Evolutionary conservation across 2,888 invertebrate species (phyloP).

Genomic region (Melanotus villosus): DNA sequence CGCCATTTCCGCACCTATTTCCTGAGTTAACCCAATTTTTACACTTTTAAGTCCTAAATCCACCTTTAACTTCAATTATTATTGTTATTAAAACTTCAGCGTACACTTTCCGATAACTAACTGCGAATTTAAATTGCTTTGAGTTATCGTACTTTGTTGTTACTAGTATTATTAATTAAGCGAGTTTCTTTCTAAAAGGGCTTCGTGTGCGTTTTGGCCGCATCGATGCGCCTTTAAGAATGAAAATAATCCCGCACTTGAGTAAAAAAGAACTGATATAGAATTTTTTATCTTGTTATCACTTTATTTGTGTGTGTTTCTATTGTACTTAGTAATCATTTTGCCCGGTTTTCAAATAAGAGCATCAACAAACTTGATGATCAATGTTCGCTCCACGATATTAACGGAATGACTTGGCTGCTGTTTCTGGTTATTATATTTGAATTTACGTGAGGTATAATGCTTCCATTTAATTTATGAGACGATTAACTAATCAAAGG

Average conservation of each 20-base stretch:
- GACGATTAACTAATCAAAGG: background rate
- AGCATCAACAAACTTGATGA: background rate
- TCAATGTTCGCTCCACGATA: background rate
- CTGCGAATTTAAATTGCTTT: no score
- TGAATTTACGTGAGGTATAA: background rate
- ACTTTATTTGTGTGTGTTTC: conserved; percentile 7
- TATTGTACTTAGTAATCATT: background rate
- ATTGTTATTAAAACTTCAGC: no score
- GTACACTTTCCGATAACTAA: no score
- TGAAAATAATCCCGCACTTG: background rate
- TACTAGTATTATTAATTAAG: no score
- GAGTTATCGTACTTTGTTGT: no score
- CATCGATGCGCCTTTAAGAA: no score
- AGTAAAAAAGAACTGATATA: background rate
- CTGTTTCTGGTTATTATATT: background rate
- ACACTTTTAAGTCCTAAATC: no score
- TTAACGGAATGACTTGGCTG: background rate
- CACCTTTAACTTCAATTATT: no score
- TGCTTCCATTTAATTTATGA: background rate
- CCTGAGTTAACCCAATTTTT: no score
- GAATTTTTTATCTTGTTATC: conserved; percentile 9
- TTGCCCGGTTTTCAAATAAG: background rate
- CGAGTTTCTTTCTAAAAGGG: no score
- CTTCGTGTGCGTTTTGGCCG: no score
- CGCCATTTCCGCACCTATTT: no score